Conservation (phyloP, 2,888 invertebrate species). For the Platycheirus albimanus region DNA sequence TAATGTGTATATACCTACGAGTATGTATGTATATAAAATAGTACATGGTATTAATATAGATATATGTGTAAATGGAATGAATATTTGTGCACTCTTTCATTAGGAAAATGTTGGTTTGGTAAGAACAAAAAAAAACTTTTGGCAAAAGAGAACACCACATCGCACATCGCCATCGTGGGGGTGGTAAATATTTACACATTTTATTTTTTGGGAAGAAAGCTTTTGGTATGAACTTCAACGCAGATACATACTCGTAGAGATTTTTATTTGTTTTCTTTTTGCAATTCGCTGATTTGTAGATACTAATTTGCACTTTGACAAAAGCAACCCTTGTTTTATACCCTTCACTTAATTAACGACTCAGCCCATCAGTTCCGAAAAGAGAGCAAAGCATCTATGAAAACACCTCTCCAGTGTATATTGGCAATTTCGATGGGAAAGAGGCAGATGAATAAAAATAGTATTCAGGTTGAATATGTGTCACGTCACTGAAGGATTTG, state of each 20-base stretch:
- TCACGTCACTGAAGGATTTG: no score
- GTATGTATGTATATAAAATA: constrained; percentile 16
- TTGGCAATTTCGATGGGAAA: background rate
- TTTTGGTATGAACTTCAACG: no score
- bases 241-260: background rate
- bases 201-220: no score
- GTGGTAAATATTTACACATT: constrained; percentile 51
- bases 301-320: background rate
- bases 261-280: constrained; percentile 25
- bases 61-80: constrained; percentile 22
- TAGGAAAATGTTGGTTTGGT: constrained; percentile 39
- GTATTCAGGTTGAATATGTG: no score
- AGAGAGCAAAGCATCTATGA: background rate
- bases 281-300: constrained; percentile 64
- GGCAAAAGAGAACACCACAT: constrained; percentile 1
- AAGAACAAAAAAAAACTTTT: background rate
- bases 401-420: background rate
- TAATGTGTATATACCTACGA: constrained; percentile 1
- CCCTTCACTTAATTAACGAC: constrained; percentile 52
- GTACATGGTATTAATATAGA: background rate
- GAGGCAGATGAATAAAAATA: background rate
- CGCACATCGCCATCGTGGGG: no score
- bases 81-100: constrained; percentile 55
- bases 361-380: constrained; percentile 8
- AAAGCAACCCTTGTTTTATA: constrained; percentile 58